Evolutionary conservation across 2,797 vertebrate genomes (phyloP).

Genomic region (Schizopygopsis malacanthus): DNA sequence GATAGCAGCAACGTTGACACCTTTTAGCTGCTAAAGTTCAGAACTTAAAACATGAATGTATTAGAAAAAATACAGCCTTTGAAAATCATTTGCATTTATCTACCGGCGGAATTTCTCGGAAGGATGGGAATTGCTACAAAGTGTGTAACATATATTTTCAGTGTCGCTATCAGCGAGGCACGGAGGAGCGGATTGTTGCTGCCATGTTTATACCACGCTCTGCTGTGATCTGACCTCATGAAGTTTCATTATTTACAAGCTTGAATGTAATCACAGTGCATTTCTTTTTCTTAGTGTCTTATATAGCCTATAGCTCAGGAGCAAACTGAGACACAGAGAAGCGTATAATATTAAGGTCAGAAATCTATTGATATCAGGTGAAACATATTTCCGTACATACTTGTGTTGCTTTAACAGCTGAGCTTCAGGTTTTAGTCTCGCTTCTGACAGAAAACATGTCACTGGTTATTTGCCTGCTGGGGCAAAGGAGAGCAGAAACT

Average conservation of each 20-base stretch:
- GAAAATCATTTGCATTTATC: slow-evolving; percentile 35
- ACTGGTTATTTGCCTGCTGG: slow-evolving; percentile 57
- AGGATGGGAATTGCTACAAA: neutral
- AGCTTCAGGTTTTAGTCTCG: neutral
- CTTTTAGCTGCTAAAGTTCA: slow-evolving; percentile 63
- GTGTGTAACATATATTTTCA: neutral
- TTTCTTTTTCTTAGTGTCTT: slow-evolving; percentile 2
- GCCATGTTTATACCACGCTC: slow-evolving; percentile 15
- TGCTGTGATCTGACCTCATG: slow-evolving; percentile 33
- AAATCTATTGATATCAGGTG: slow-evolving; percentile 2
- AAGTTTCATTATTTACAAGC: slow-evolving; percentile 34
- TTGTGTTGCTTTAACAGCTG: neutral
- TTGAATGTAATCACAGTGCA: neutral
- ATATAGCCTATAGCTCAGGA: neutral
- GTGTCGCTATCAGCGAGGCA: neutral
- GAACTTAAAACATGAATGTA: slow-evolving; percentile 53
- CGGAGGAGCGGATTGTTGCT: neutral
- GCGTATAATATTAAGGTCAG: slow-evolving; percentile 18
- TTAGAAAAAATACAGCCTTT: slow-evolving; percentile 50
- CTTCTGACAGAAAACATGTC: slow-evolving; percentile 50
- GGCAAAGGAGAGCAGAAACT: slow-evolving; percentile 48
- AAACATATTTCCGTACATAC: neutral
- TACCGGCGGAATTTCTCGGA: neutral
- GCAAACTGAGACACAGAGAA: neutral
- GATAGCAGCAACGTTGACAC: slow-evolving; percentile 62